Conservation (phyloP, 2,113 vertebrate species). For the Elaphurus davidianus region DNA sequence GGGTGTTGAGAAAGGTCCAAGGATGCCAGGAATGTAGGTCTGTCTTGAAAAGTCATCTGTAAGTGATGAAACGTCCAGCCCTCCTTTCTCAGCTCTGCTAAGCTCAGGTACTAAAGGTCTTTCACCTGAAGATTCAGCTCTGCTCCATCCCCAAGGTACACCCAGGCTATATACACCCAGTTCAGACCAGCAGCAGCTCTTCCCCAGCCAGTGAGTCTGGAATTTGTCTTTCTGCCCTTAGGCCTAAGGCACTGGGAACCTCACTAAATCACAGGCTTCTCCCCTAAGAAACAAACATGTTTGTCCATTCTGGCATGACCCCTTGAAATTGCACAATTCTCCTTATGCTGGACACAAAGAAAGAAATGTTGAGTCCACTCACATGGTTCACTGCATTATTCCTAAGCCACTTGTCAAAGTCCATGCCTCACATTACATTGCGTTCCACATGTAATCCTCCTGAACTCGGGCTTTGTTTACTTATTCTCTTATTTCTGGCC, state of each 20-base stretch:
- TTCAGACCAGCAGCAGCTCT: background rate
- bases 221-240: background rate
- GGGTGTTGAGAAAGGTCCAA: background rate
- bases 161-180: background rate
- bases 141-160: background rate
- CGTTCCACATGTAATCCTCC: background rate
- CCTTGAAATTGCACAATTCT: background rate
- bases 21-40: background rate
- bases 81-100: background rate
- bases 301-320: background rate
- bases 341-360: background rate
- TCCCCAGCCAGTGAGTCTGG: background rate
- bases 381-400: background rate
- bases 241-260: background rate
- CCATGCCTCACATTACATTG: background rate
- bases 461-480: background rate
- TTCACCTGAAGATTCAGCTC: background rate
- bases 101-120: background rate
- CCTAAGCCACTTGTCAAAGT: background rate
- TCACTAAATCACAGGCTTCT: background rate
- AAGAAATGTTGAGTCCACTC: background rate
- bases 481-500: background rate
- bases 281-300: background rate
- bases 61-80: background rate
- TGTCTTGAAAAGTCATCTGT: background rate